Evolutionary conservation across 2,113 vertebrate species (phyloP).

Genomic region (Phalacrocorax pelagicus): DNA sequence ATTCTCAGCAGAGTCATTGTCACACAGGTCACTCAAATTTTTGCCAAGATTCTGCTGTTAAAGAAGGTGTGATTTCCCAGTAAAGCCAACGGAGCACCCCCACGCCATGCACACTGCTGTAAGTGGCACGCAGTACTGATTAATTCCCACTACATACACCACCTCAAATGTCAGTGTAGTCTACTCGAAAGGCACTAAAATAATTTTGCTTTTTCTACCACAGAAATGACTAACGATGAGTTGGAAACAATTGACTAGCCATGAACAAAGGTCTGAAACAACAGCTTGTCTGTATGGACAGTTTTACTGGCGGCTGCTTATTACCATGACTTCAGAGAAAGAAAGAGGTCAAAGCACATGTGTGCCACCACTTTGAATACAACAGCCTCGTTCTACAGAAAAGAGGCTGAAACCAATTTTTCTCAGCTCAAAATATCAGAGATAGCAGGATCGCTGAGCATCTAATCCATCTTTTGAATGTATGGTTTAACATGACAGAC

Average conservation of each 20-base stretch:
- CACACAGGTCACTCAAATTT: neutral
- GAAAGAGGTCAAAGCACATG: neutral
- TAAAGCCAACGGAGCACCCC: neutral
- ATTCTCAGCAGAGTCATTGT: neutral
- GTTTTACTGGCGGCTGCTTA: neutral
- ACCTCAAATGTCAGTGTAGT: neutral
- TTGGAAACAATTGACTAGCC: neutral
- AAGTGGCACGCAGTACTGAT: rapidly evolving
- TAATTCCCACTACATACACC: neutral
- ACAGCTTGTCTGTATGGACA: neutral
- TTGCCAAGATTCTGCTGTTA: neutral
- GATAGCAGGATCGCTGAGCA: neutral
- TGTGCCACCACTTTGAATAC: neutral
- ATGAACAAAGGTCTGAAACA: neutral
- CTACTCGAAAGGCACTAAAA: neutral
- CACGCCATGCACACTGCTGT: rapidly evolving
- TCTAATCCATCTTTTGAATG: neutral
- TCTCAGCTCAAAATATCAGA: neutral
- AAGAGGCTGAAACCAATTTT: neutral
- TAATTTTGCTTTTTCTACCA: neutral
- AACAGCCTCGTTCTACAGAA: neutral
- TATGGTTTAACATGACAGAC: neutral
- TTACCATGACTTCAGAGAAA: neutral
- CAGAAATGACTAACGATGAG: neutral
- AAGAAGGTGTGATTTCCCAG: neutral